Evolutionary conservation across 2,113 vertebrate species (phyloP), one percentile per base, ranked within the genome.

Genomic region (Nipponia nippon): DNA sequence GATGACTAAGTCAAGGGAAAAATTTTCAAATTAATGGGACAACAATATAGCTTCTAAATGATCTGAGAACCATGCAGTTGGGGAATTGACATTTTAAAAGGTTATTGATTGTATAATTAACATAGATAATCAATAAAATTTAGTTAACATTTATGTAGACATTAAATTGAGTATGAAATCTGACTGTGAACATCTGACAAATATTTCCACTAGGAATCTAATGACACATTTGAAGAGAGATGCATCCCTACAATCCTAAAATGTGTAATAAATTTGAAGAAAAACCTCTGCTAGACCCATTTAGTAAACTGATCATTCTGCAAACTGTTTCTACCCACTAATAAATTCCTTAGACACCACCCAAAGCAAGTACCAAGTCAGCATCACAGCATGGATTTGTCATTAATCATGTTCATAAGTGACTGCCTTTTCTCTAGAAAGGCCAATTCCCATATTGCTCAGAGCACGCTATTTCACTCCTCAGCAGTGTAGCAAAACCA

Each of bases 261-360:
- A 56, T 0, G 0, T 38, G 36, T 13, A 70, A 76, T 44, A 79
- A 82, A 69, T 69, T 26, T 80, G 73, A 89, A 58, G 69, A 61
- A 77, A 93, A 93, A 38, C 10, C 47, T 84, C 94, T 92, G 78
- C 58, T 95, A 94, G 77, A 95, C 4, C 25, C 81, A 94, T 93
- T 93, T 77, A 56, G 95, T 87, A 96, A 96, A 72, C 62, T 65
- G 73, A 96, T 96, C 87, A 52, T 94, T 80, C 66, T 91, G 81
- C 46, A 80, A 78, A 93, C 75, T 87, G 38, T 49, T 94, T 93
- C 81, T 84, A 92, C n/a, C 13, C 34, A 25, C 83, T 71, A 71
- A 73, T 78, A 96, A 95, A 95, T 95, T 93, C 92, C 90, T 96
- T 61, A 61, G n/a, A 58, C 84, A 62, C 50, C 70, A 89, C 50